Percentiles rank a stretch among this genome's conserved stretches.
phyloP scores from a whole-genome alignment of 2,888 invertebrate species.

The Anoncus sp. region DNA sequence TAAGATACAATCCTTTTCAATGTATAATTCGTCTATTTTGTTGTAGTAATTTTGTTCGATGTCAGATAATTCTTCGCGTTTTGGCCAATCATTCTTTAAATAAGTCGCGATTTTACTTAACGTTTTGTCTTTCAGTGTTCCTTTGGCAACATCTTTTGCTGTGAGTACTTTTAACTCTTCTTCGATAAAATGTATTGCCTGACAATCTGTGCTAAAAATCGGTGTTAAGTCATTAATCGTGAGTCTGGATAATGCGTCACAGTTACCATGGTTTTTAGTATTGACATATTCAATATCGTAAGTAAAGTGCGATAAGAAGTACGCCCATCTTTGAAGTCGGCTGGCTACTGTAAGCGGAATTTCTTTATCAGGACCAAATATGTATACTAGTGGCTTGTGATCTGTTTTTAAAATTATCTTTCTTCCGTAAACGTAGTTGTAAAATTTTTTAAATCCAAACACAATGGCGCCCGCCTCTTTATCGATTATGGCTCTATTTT shows the following conservation, averaged over 20 bases:
- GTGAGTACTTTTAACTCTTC: background rate
- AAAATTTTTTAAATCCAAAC: conserved; percentile 1
- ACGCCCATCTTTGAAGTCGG: background rate
- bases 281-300: background rate
- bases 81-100: background rate
- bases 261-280: background rate
- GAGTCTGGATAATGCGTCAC: background rate
- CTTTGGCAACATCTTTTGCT: background rate
- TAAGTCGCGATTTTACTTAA: background rate
- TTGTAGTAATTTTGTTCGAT: background rate
- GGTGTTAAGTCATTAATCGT: background rate
- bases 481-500: background rate
- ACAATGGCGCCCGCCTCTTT: background rate
- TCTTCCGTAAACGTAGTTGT: background rate
- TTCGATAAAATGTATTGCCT: background rate
- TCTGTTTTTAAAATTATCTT: background rate
- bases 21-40: background rate
- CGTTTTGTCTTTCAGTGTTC: background rate
- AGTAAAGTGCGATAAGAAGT: background rate
- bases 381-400: background rate
- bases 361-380: background rate
- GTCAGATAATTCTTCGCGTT: too few species aligned
- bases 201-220: background rate
- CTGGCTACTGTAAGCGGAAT: background rate
- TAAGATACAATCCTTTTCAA: too few species aligned